Conservation (phyloP, 2,888 invertebrate genomes). For the Eugnorisma glareosa region DNA sequence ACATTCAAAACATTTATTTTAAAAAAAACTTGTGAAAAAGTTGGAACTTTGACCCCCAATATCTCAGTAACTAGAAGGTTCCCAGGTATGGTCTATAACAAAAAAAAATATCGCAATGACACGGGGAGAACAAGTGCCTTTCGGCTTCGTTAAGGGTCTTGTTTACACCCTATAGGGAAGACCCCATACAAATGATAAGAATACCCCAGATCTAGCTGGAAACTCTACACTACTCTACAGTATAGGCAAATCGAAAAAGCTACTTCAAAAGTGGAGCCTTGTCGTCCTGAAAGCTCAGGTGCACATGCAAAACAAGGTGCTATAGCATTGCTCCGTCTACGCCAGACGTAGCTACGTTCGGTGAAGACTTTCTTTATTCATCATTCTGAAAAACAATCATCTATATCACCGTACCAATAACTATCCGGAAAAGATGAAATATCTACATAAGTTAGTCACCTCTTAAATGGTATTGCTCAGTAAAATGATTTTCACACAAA, state of each 20-base stretch:
- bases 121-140: too few species aligned
- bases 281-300: not conserved
- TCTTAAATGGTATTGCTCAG: conserved; percentile 6
- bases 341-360: too few species aligned
- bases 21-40: too few species aligned
- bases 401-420: not conserved
- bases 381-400: not conserved
- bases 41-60: too few species aligned
- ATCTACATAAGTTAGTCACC: not conserved
- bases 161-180: too few species aligned
- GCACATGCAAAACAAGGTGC: not conserved
- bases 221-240: too few species aligned
- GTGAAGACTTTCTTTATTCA: not conserved
- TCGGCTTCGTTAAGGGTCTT: too few species aligned
- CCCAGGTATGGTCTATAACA: too few species aligned
- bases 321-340: not conserved
- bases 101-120: too few species aligned
- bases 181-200: too few species aligned
- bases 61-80: too few species aligned
- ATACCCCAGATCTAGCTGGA: not conserved
- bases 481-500: conserved; percentile 40
- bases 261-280: not conserved
- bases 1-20: too few species aligned
- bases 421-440: not conserved
- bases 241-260: not conserved